Conservation (phyloP, 2,888 invertebrate species). For the Sphaerophoria rueppellii region DNA sequence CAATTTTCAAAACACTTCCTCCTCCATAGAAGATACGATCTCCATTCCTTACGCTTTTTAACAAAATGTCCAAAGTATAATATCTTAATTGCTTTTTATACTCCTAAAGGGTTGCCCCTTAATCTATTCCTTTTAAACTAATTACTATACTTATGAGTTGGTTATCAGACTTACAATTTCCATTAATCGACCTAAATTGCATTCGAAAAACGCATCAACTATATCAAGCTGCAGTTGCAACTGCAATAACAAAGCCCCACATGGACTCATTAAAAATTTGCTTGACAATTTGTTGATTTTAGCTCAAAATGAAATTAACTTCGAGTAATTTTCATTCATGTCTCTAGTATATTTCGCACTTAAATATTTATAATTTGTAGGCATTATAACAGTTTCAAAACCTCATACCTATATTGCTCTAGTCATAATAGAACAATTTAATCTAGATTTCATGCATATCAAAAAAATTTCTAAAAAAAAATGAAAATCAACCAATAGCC, state of each 20-base stretch:
- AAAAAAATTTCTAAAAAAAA: neutral
- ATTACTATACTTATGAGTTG: neutral
- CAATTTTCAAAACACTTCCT: no score
- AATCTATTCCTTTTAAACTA: constrained; percentile 57
- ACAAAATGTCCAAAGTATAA: neutral
- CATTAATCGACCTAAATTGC: neutral
- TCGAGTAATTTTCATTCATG: constrained; percentile 21
- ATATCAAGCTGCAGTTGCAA: neutral
- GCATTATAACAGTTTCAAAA: neutral
- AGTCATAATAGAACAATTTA: neutral
- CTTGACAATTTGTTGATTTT: constrained; percentile 10
- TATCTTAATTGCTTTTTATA: neutral
- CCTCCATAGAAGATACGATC: no score
- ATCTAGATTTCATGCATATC: constrained; percentile 13
- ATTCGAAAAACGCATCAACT: neutral
- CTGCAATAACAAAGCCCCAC: neutral
- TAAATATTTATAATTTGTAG: constrained; percentile 25
- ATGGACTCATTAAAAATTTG: neutral
- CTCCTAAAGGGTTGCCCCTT: neutral
- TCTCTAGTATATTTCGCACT: constrained; percentile 14
- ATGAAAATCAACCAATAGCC: constrained; percentile 8
- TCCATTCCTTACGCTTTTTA: no score
- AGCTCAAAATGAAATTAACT: constrained; percentile 16
- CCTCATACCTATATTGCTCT: neutral
- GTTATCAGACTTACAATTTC: constrained; percentile 13